A percentile compares a stretch with the other conserved stretches of the same genome.
phyloP scores from a whole-genome alignment of 2,113 vertebrate genomes.

The Albula goreensis region DNA sequence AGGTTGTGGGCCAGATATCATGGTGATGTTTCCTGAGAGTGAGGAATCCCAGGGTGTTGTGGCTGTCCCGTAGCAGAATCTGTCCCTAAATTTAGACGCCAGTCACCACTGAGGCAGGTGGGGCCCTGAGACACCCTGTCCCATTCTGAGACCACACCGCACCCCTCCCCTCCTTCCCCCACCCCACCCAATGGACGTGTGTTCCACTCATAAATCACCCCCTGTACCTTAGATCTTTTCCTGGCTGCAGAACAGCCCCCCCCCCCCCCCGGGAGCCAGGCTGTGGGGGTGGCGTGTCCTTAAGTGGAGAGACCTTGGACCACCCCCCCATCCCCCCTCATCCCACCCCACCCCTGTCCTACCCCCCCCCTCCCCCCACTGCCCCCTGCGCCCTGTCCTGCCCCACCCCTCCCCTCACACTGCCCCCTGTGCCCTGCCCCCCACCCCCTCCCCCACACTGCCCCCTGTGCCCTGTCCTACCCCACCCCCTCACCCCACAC shows the following conservation, averaged over 20 bases:
- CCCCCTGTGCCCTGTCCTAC: not conserved
- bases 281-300: not conserved
- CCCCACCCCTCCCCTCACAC: too few relatives aligned
- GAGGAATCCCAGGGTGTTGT: not conserved
- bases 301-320: not conserved
- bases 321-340: too few relatives aligned
- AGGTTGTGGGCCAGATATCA: not conserved
- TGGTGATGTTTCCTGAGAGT: not conserved
- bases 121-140: not conserved
- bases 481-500: fast-evolving
- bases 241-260: too few relatives aligned
- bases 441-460: too few relatives aligned
- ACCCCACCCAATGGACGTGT: not conserved
- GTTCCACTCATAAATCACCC: not conserved
- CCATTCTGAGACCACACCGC: too few relatives aligned
- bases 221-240: not conserved
- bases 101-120: not conserved
- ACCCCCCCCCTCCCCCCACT: too few relatives aligned
- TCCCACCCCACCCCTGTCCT: not conserved
- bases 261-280: not conserved
- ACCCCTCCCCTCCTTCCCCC: not conserved
- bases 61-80: not conserved
- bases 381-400: not conserved
- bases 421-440: too few relatives aligned
- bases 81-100: not conserved